Base-by-base conservation (phyloP, 2,888 invertebrate genomes). In the Blomia tropicalis region DNA sequence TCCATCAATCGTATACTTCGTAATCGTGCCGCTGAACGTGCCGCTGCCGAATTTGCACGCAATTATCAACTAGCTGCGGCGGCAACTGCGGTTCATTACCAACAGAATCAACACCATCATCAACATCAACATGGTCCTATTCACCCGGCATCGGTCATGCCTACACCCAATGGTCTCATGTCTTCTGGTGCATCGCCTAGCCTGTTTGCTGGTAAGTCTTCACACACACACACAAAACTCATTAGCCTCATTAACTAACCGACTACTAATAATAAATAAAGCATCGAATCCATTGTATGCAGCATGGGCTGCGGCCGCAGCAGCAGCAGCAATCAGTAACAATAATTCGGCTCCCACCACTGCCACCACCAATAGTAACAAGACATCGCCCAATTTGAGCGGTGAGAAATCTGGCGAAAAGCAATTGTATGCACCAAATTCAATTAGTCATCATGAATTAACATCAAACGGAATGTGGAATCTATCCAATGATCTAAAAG, bases 1-100 rank as follows among this genome's bases (percentile, higher is more conserved):
- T 92, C 92, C 68, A 95, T 95, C 74, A 95, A 93, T 76, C 81
- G 96, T 70, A 96, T 96, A 71, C 78, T 96, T 61, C 78, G 96
- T 66, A 95, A 95, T 73, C 81, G 95, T 14, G 95, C 95, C 0
- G 93, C 95, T 0, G 95, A 96, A 74, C 78, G 93, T 4, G 93
- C 93, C 0, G 93, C 93, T 0, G 90, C 91, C 0, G 93, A 95
- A 75, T 90, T 95, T 70, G 91, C 92, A 0, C 78, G 90, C 71
- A 23, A 70, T 1, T 71, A 72, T 1, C 73, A 75, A 51, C 71
- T 73, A 58, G 71, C 71, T 41, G 71, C 72, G 3, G 67, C 69
- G 11, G 71, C 71, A 47, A 70, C 73, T 56, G 72, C 72, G 32
- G 60, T 63, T 11, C 63, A 63, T 29, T 62, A 65, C 27, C 56